Conservation (phyloP, 1,140 invertebrate genomes). For the Leptinotarsa undecemlineata region DNA sequence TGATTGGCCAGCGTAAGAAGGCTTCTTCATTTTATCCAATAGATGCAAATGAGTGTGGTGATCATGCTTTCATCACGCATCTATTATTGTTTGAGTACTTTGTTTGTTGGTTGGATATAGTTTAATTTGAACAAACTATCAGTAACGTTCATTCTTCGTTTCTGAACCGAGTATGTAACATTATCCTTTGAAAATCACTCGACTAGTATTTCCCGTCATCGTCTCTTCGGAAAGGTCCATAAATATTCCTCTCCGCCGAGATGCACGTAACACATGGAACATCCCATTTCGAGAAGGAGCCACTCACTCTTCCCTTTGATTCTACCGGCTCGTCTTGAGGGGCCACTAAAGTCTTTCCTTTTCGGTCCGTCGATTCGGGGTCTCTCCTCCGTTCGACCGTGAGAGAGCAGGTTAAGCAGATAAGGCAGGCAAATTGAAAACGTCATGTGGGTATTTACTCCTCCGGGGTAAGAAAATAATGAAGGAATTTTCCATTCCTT, state of each 20-base stretch:
- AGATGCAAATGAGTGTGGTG: too few relatives aligned
- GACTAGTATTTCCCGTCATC: too few relatives aligned
- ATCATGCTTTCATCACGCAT: too few relatives aligned
- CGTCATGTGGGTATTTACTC: constrained; percentile 41
- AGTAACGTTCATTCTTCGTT: too few relatives aligned
- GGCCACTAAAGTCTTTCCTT: background rate
- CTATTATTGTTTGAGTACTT: too few relatives aligned
- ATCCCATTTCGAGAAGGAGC: background rate
- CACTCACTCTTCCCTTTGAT: background rate
- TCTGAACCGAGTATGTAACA: too few relatives aligned
- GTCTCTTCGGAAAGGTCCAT: too few relatives aligned
- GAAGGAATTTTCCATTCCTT: constrained; percentile 22
- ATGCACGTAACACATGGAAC: background rate
- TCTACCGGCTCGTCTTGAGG: background rate
- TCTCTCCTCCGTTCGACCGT: constrained; percentile 23
- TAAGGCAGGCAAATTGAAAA: constrained; percentile 41
- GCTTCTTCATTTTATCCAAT: too few relatives aligned
- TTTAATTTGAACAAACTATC: too few relatives aligned
- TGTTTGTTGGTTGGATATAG: too few relatives aligned
- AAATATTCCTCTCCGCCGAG: background rate
- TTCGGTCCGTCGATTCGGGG: background rate
- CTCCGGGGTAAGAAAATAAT: constrained; percentile 31
- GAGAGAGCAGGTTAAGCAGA: constrained; percentile 40
- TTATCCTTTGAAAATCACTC: too few relatives aligned
- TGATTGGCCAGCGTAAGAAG: too few relatives aligned